These are phyloP conservation scores for Anodontia alba DNA, from an alignment of 2,888 invertebrate genomes.

Conservation along the genomic window DNA sequence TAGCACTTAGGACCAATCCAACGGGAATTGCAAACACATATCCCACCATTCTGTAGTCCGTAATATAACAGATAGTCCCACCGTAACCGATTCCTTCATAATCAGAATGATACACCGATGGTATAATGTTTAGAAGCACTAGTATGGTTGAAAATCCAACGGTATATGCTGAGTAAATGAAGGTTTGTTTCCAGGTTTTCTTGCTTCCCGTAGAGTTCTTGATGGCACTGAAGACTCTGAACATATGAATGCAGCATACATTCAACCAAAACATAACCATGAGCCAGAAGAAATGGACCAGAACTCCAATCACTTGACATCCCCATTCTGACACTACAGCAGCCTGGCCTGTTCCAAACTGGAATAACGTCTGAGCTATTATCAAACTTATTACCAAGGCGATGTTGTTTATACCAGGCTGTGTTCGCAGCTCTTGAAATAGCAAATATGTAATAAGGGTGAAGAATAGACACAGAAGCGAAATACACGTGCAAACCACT, in stretches of 20 bases:
- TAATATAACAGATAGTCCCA: constrained; percentile 40
- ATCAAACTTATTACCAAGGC: constrained; percentile 28
- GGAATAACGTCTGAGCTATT: constrained; percentile 43
- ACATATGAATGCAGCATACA: constrained; percentile 52
- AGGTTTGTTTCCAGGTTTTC: neutral
- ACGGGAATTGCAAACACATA: constrained; percentile 43
- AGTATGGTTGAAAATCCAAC: constrained; percentile 18
- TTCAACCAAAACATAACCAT: constrained; percentile 49
- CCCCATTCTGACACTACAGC: constrained; percentile 12
- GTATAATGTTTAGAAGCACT: constrained; percentile 32
- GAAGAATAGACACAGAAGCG: constrained; percentile 31
- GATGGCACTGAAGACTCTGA: constrained; percentile 25
- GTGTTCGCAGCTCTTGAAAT: constrained; percentile 42
- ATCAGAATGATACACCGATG: neutral
- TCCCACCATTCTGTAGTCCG: constrained; percentile 35
- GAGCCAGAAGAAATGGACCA: constrained; percentile 53
- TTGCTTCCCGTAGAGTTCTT: neutral
- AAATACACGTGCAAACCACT: constrained; percentile 33
- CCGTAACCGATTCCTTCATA: constrained; percentile 45
- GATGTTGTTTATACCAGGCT: constrained; percentile 58
- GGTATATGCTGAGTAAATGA: constrained; percentile 37
- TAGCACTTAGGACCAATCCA: constrained; percentile 24
- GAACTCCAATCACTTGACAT: constrained; percentile 36
- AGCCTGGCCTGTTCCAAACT: constrained; percentile 37
- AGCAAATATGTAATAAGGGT: constrained; percentile 41